Evolutionary conservation across 2,797 vertebrate species (phyloP).

Genomic region (Myotis planiceps): DNA sequence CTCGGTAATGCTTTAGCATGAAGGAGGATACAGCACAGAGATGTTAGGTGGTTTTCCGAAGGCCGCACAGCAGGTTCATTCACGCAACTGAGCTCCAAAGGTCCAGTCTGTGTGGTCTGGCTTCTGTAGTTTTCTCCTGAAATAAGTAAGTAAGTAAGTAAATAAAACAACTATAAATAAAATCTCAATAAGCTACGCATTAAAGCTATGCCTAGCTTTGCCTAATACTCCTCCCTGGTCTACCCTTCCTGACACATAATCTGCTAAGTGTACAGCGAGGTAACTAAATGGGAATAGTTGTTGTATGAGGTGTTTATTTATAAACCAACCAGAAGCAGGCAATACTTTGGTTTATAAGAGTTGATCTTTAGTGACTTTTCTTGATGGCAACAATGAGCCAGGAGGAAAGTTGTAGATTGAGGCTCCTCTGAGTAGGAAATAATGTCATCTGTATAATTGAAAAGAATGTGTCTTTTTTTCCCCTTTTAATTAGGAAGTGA

Average conservation of each 20-base stretch:
- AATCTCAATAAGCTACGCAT: background rate
- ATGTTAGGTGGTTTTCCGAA: background rate
- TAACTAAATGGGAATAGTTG: background rate
- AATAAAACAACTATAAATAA: background rate
- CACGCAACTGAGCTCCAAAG: background rate
- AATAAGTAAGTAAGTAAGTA: background rate
- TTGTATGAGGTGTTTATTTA: background rate
- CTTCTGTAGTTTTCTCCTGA: background rate
- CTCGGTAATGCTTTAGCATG: background rate
- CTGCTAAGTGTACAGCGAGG: background rate
- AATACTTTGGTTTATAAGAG: background rate
- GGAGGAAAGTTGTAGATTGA: background rate
- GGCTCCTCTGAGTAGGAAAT: slow-evolving; percentile 3
- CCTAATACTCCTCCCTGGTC: background rate
- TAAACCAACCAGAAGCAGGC: background rate
- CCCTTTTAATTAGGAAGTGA: slow-evolving; percentile 1
- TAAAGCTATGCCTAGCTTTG: background rate
- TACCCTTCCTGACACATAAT: background rate
- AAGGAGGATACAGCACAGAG: background rate
- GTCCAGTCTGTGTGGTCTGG: background rate
- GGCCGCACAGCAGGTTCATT: background rate
- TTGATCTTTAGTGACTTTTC: slow-evolving; percentile 47
- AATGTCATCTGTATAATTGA: slow-evolving; percentile 30
- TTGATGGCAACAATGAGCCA: background rate
- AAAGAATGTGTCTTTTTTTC: background rate